phyloP scores from a whole-genome alignment of 2,113 vertebrate genomes.

The Oenanthe oenanthe region DNA sequence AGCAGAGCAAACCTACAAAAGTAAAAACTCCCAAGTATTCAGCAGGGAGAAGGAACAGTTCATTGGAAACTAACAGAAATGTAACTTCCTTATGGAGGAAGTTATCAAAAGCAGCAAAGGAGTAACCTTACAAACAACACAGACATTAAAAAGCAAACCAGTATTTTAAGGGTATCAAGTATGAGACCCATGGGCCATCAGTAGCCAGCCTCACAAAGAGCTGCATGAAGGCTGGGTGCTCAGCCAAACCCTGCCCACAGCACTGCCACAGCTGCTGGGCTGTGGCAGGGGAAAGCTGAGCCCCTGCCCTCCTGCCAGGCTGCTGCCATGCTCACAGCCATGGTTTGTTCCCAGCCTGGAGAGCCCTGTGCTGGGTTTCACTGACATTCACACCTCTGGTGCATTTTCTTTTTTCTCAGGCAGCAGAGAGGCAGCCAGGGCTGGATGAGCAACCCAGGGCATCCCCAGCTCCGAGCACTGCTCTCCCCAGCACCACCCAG shows the following conservation, averaged over 20 bases:
- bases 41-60: not conserved
- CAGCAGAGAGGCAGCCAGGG: not conserved
- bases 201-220: not conserved
- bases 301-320: not conserved
- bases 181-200: rapidly evolving
- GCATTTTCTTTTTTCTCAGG: not conserved
- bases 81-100: not conserved
- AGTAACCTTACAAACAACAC: not conserved
- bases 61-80: not conserved
- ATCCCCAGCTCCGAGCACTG: not conserved
- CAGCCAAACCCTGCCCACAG: not conserved
- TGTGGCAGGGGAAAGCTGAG: not conserved
- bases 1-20: not conserved
- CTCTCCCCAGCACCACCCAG: not conserved
- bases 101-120: not conserved
- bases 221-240: not conserved
- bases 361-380: not conserved
- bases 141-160: not conserved
- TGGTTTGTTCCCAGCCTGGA: rapidly evolving
- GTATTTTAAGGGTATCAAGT: rapidly evolving
- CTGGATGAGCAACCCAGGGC: not conserved
- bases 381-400: not conserved
- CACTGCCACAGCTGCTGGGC: not conserved
- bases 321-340: rapidly evolving
- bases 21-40: not conserved